phyloP scores from a whole-genome alignment of 1,140 invertebrate species.

The Scylla paramamosain region DNA sequence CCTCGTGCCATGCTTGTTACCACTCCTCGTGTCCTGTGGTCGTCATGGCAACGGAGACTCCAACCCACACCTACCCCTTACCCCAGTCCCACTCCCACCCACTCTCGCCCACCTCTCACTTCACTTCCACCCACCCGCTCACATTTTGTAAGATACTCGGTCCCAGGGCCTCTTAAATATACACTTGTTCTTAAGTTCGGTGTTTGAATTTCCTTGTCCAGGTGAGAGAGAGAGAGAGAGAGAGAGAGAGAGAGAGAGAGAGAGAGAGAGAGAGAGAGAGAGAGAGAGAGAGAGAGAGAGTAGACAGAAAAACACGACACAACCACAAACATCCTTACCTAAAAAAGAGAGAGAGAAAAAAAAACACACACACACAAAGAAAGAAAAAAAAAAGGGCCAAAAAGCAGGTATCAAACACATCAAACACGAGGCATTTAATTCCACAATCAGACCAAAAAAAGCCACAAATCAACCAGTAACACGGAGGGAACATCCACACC shows the following conservation, averaged over 20 bases:
- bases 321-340: too few species aligned
- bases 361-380: background rate
- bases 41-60: constrained; percentile 8
- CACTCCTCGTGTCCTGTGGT: background rate
- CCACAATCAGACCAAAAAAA: too few species aligned
- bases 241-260: constrained; percentile 9
- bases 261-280: background rate
- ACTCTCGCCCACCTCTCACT: background rate
- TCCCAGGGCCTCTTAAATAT: background rate
- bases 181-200: background rate
- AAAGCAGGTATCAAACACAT: too few species aligned
- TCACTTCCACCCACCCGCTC: background rate
- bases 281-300: background rate
- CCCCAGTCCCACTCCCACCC: background rate
- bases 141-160: constrained; percentile 23
- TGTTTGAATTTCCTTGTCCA: background rate
- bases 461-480: too few species aligned
- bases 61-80: background rate
- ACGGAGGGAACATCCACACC: too few species aligned
- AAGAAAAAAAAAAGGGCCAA: background rate
- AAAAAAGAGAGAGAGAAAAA: background rate
- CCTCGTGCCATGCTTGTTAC: background rate
- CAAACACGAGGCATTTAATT: too few species aligned
- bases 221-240: background rate
- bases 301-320: background rate